A percentile compares a stretch with the other conserved stretches of the same genome.
Conservation (phyloP, 1,140 invertebrate genomes). For the Sinonovacula constricta region DNA sequence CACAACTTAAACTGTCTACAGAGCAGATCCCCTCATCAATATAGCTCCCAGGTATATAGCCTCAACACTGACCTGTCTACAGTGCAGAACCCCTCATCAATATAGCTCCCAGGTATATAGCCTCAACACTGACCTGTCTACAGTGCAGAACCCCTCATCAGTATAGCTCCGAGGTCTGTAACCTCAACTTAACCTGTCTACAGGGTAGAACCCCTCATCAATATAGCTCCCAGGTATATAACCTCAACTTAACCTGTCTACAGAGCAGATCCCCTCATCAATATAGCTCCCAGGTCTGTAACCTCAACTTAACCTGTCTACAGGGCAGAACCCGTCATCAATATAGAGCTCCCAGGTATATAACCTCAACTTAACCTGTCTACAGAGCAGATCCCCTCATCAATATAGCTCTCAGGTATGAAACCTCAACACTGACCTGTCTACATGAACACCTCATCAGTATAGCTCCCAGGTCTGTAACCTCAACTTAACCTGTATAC, state of each 20-base stretch:
- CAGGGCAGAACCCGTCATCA: no score
- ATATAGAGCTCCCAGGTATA: no score
- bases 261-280: neutral
- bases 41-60: no score
- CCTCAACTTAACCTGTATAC: no score
- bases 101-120: conserved; percentile 80
- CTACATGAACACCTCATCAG: neutral
- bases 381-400: neutral
- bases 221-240: no score
- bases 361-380: neutral
- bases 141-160: conserved; percentile 80
- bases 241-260: neutral
- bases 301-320: no score
- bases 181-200: no score
- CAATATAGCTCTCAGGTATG: neutral
- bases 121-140: conserved; percentile 80
- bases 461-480: neutral
- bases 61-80: conserved; percentile 80
- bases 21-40: no score
- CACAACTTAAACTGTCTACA: no score
- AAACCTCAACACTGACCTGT: no score
- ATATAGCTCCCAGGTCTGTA: neutral
- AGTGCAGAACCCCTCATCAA: conserved; percentile 80
- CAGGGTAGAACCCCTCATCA: no score
- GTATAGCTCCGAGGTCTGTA: conserved; percentile 80